Evolutionary conservation across 2,888 invertebrate species (phyloP), one percentile per base, ranked within the genome.

Genomic region (Drosophila trichaetosa): DNA sequence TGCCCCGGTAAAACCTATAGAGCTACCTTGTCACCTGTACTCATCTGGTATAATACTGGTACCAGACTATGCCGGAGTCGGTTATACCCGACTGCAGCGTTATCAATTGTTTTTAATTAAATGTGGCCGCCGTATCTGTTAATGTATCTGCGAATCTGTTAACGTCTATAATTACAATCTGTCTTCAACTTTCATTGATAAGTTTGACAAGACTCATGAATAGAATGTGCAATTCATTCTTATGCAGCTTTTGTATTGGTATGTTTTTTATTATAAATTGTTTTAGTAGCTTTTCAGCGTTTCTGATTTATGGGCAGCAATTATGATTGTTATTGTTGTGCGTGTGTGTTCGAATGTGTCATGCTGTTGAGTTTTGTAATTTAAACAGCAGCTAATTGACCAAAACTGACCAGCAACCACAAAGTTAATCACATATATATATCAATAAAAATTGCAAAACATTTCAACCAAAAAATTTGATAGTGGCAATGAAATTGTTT

Each of bases 231-330:
- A 46, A 24, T 27, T 46, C 8, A 33, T 68, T 52, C 27, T 33
- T 48, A 13, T 40, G 16, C 59, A 67, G 24, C 8, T 58, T 13
- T 77, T 65, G 29, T 51, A 31, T 33, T 58, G 13, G 3, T 42
- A 70, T 81, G 63, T 72, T 83, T 74, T 68, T 66, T 81, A 61
- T 57, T 63, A 34, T 10, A 52, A 76, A 78, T 73, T 73, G 40
- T 69, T 82, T 62, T 53, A 65, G 62, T 62, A 58, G 54, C 68
- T 78, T 74, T 63, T 33, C 16, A 36, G 29, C 59, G 49, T 21
- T 69, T 83, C 68, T 52, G 61, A 82, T 88, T 76, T 64, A 69
- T 48, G 46, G 63, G 38, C 60, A 57, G 33, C 49, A 80, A 69
- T 72, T 40, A 31, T 29, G 6, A 29, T 34, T 36, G 11, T 54